Evolutionary conservation across 2,888 invertebrate species (phyloP).

Genomic region (Lasius platythorax): DNA sequence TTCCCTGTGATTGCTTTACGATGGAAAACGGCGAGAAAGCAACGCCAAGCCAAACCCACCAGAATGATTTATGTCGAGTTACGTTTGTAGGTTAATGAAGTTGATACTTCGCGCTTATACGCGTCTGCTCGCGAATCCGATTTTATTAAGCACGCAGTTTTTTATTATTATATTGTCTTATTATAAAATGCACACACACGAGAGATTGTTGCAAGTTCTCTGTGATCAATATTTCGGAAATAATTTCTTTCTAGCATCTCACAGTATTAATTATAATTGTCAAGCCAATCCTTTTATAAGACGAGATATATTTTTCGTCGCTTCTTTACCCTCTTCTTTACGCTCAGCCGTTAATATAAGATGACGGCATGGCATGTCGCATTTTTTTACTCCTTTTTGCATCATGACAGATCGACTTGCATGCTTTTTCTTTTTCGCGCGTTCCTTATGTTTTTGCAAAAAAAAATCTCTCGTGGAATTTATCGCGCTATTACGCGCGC

Average conservation of each 20-base stretch:
- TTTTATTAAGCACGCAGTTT: conserved; percentile 30
- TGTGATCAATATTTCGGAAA: neutral
- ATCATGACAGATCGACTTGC: conserved; percentile 9
- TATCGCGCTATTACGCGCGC: conserved; percentile 5
- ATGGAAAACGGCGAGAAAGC: conserved; percentile 54
- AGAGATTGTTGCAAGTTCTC: neutral
- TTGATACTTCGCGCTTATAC: conserved; percentile 35
- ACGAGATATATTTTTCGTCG: neutral
- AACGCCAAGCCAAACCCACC: conserved; percentile 41
- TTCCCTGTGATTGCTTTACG: conserved; percentile 50
- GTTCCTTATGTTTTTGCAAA: conserved; percentile 21
- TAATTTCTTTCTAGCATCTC: neutral
- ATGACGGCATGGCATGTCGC: neutral
- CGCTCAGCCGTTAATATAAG: conserved; percentile 53
- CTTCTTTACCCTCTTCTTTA: conserved; percentile 1
- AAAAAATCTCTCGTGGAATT: conserved; percentile 13
- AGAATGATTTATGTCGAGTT: conserved; percentile 38
- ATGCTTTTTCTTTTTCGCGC: conserved; percentile 25
- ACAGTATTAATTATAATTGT: conserved; percentile 6
- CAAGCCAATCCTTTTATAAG: conserved; percentile 5
- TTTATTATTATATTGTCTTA: neutral
- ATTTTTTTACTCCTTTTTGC: conserved; percentile 5
- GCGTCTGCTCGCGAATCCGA: conserved; percentile 46
- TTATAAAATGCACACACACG: neutral
- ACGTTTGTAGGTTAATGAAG: conserved; percentile 54